Conservation (phyloP, 2,797 vertebrate species). For the Glyptemys insculpta region DNA sequence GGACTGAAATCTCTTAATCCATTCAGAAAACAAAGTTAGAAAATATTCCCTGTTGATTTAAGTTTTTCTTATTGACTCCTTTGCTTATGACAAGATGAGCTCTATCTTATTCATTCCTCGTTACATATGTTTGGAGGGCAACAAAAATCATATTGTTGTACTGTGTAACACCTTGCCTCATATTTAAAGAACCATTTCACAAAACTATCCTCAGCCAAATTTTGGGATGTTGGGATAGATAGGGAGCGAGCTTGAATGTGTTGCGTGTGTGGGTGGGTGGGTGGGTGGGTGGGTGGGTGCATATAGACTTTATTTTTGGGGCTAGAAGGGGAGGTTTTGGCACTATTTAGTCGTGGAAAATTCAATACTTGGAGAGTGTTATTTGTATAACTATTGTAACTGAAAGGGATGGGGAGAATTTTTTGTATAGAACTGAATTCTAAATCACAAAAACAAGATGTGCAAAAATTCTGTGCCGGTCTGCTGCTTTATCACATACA, state of each 20-base stretch:
- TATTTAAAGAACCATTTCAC: neutral
- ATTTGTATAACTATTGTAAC: neutral
- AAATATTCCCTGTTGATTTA: neutral
- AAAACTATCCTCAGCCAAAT: neutral
- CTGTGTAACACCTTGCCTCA: neutral
- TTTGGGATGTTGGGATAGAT: neutral
- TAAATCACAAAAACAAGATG: neutral
- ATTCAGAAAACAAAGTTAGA: neutral
- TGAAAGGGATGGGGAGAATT: neutral
- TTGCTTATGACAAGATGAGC: neutral
- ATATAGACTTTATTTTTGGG: neutral
- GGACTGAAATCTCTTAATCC: neutral
- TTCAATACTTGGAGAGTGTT: neutral
- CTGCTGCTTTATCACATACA: neutral
- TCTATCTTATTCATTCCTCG: neutral
- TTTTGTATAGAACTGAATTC: neutral
- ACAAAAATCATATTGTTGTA: neutral
- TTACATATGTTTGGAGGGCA: neutral
- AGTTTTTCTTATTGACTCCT: neutral
- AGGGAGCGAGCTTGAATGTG: neutral
- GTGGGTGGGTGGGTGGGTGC: neutral
- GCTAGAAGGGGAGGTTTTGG: neutral
- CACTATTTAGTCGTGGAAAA: neutral
- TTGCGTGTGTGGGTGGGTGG: neutral
- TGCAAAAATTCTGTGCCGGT: neutral